Conservation (phyloP, 2,888 invertebrate genomes). For the Imbricaverruca yamaguchii region DNA sequence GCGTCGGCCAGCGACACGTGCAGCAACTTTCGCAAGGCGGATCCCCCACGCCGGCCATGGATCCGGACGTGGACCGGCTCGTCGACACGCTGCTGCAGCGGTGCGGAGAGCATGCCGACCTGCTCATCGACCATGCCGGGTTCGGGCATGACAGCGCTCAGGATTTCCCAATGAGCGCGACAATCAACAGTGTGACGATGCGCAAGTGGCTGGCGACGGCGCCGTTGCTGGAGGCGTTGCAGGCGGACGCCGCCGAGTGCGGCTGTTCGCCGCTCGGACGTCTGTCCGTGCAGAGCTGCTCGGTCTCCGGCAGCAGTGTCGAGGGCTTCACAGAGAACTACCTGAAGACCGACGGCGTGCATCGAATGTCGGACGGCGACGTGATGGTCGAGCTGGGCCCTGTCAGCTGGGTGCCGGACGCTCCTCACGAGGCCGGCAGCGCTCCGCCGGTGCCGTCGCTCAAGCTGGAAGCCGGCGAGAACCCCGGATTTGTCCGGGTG, state of each 20-base stretch:
- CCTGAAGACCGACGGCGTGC: no score
- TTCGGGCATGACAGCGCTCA: neutral
- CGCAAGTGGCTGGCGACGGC: neutral
- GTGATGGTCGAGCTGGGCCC: slow-evolving; percentile 3
- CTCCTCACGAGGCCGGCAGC: neutral
- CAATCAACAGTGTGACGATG: neutral
- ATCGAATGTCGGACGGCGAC: neutral
- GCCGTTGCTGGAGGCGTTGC: no score
- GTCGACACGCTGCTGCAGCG: no score
- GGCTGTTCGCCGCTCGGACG: neutral
- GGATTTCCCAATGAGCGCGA: neutral
- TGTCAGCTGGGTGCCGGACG: neutral
- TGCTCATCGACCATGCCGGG: no score
- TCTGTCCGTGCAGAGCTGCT: neutral
- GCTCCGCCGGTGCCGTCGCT: neutral
- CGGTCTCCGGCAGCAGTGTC: slow-evolving; percentile 2
- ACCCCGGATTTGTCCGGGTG: neutral
- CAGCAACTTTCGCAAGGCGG: no score
- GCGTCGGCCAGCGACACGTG: no score
- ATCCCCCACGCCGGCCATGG: no score
- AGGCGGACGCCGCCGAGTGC: no score
- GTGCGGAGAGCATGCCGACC: neutral
- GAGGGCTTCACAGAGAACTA: neutral
- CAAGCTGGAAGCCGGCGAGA: no score
- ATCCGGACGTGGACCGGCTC: no score